Evolutionary conservation across 1,140 invertebrate genomes (phyloP), one percentile per base, ranked within the genome.

Genomic region (Cataglyphis hispanica): DNA sequence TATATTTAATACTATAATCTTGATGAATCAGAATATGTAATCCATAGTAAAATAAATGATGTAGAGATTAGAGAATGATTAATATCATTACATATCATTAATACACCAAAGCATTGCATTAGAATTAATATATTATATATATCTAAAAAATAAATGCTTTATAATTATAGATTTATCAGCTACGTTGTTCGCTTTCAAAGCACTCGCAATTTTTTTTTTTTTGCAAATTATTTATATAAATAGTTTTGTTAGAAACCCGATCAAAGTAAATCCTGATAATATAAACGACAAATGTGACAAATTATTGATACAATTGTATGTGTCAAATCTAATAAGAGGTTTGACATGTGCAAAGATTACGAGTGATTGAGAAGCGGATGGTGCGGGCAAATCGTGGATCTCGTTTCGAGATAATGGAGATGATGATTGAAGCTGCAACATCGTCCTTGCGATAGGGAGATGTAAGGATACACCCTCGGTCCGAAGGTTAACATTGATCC

Each of bases 401-500:
- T 50, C 37, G 13, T 87, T 64, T 66, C 84, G 37, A 46, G 86
- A 56, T 56, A 80, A 86, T 46, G n/a, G 56, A 43, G 19, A 58
- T 67, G 43, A 11, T 87, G 58, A 87, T 81, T 66, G 85, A 66
- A 86, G 50, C 37, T 74, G 46, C 46, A 87, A 86, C 37, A 70
- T 22, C 58, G 74, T 31, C 66, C 37, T 50, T 31, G 86, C 86
- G 13, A 63, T 69, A 46, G 53, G 53, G 16, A 27, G 37, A 86
- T 70, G 64, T 86, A 87, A 86, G 43, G 72, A 86, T 75, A 86
- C 46, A 46, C 37, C 22, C 43, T 86, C 53, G 31, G 84, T 63
- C 43, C 40, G 84, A 86, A 40, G 50, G 84, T 61, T 67, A 76
- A 27, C 50, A 86, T 86, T 69, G 84, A 86, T 85, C 69, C 37